Percentiles rank a stretch among this genome's conserved stretches.
phyloP scores from a whole-genome alignment of 2,113 vertebrate species.

The Leuciscus idus region DNA sequence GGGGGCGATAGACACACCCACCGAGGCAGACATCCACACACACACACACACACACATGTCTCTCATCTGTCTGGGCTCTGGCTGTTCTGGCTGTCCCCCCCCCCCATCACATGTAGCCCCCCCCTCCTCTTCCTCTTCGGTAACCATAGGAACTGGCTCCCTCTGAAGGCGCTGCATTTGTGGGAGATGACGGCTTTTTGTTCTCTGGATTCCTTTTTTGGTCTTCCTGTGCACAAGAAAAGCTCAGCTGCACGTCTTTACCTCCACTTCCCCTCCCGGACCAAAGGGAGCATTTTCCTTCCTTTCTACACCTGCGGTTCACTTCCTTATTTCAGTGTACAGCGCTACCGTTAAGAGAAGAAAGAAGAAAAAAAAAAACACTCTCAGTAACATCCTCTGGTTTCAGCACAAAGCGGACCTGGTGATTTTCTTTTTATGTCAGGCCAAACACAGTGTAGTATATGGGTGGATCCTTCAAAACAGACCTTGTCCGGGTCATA shows the following conservation, averaged over 20 bases:
- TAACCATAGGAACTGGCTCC: conserved; percentile 63
- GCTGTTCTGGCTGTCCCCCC: conserved; percentile 11
- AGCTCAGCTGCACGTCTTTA: conserved; percentile 39
- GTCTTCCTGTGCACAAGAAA: conserved; percentile 48
- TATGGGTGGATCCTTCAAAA: not conserved
- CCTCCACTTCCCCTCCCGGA: conserved; percentile 35
- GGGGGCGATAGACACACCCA: conserved; percentile 1
- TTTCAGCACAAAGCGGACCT: conserved; percentile 40
- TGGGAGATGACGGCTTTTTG: conserved; percentile 50
- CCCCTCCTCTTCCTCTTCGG: conserved; percentile 31
- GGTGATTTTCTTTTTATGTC: not conserved
- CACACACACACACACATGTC: not conserved
- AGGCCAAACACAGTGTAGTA: too few species aligned
- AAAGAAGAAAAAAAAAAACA: not conserved
- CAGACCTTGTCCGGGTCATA: not conserved
- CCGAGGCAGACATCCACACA: not conserved
- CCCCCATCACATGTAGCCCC: conserved; percentile 30
- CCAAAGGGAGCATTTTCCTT: conserved; percentile 26
- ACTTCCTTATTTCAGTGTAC: conserved; percentile 39
- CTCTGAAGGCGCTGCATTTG: conserved; percentile 46
- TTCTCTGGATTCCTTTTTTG: conserved; percentile 36
- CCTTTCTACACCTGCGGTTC: conserved; percentile 42
- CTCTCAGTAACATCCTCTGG: conserved; percentile 58
- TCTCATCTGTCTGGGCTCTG: conserved; percentile 29
- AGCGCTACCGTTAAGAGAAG: conserved; percentile 50